Conservation (phyloP, 2,888 invertebrate species). For the Pasiphila rectangulata region DNA sequence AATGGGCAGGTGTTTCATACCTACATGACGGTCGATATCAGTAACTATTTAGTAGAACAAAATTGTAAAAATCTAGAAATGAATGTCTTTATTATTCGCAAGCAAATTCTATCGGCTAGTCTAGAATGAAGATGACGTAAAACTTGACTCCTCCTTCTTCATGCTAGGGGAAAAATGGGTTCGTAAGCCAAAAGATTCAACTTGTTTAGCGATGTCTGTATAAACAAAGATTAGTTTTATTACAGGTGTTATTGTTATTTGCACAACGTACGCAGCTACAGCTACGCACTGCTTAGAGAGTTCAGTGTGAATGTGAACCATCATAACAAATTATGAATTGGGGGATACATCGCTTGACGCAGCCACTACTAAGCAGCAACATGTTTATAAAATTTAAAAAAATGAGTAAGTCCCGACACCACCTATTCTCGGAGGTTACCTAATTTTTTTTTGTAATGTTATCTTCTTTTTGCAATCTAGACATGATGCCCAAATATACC, state of each 20-base stretch:
- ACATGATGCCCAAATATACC: too few species aligned
- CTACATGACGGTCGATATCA: constrained; percentile 54
- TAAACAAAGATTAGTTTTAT: constrained; percentile 7
- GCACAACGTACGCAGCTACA: constrained; percentile 5
- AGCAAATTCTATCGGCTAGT: neutral
- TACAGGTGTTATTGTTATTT: constrained; percentile 7
- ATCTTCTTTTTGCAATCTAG: too few species aligned
- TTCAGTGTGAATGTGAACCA: constrained; percentile 7
- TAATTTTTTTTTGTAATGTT: too few species aligned
- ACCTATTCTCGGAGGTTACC: too few species aligned
- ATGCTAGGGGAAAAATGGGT: neutral
- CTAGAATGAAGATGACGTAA: neutral
- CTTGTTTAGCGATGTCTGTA: too few species aligned
- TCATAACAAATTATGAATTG: constrained; percentile 2
- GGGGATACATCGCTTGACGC: neutral
- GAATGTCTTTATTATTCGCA: neutral
- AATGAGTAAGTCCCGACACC: too few species aligned
- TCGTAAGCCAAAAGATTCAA: too few species aligned
- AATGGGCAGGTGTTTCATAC: constrained; percentile 36
- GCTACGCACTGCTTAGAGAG: constrained; percentile 8
- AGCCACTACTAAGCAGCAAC: too few species aligned
- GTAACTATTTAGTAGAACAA: constrained; percentile 22
- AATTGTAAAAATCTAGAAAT: constrained; percentile 7
- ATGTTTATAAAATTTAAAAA: too few species aligned
- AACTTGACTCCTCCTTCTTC: neutral